phyloP scores from a whole-genome alignment of 2,888 invertebrate genomes.

The Leptarthrus brevirostris region DNA sequence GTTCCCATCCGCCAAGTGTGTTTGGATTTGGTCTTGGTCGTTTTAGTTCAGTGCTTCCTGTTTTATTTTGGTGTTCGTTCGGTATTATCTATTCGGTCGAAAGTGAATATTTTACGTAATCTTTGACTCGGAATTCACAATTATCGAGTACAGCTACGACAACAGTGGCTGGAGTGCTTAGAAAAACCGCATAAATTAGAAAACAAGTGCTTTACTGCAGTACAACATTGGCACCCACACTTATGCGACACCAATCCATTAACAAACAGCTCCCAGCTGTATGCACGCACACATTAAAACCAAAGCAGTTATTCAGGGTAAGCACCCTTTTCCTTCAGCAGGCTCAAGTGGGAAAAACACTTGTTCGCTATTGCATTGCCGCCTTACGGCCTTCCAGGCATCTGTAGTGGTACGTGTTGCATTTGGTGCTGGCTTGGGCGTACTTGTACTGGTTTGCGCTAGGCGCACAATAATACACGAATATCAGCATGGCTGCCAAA shows the following conservation, averaged over 20 bases:
- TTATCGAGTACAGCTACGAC: not conserved
- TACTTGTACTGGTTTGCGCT: slow-evolving; percentile 7
- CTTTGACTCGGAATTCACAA: not conserved
- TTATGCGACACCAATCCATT: slow-evolving; percentile 55
- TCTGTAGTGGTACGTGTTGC: slow-evolving; percentile 35
- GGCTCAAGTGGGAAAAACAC: slow-evolving; percentile 41
- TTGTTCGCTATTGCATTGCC: slow-evolving; percentile 46
- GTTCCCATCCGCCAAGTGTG: slow-evolving; percentile 16
- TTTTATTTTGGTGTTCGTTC: not conserved
- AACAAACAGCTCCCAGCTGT: slow-evolving; percentile 31
- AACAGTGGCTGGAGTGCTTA: not conserved
- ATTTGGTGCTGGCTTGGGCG: not conserved
- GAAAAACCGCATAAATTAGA: slow-evolving; percentile 45
- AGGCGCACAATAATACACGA: slow-evolving; percentile 44
- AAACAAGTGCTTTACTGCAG: slow-evolving; percentile 49
- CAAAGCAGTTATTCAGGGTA: slow-evolving; percentile 52
- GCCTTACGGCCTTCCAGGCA: not conserved
- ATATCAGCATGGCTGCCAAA: slow-evolving; percentile 49
- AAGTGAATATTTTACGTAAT: slow-evolving; percentile 17
- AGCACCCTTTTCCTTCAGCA: slow-evolving; percentile 40
- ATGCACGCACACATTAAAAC: slow-evolving; percentile 8
- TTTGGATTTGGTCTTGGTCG: not conserved
- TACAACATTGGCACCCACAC: slow-evolving; percentile 43
- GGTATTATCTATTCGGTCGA: too few species aligned
- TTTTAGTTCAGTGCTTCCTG: slow-evolving; percentile 7